Conservation (phyloP, 2,888 invertebrate species). For the Ichneumoninae sp. region DNA sequence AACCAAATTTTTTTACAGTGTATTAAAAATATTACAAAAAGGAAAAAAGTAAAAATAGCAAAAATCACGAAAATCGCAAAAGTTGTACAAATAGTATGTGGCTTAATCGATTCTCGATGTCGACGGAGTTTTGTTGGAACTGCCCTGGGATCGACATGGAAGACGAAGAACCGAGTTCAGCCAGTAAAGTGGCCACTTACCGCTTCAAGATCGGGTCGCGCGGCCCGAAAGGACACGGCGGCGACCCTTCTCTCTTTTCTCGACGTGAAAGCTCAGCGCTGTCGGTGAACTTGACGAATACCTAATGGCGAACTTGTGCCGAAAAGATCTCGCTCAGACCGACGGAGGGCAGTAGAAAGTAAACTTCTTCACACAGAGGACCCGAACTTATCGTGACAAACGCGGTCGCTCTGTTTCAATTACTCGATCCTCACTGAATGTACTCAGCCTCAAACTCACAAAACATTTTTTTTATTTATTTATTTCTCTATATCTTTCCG, state of each 20-base stretch:
- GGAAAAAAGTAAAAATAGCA: background rate
- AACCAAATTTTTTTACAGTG: background rate
- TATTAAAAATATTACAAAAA: background rate
- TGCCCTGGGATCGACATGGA: background rate
- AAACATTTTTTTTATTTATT: slow-evolving; percentile 28
- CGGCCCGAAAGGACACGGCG: background rate
- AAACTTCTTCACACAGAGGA: slow-evolving; percentile 28
- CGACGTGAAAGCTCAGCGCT: background rate
- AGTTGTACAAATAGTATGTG: background rate
- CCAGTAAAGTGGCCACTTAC: slow-evolving; percentile 35
- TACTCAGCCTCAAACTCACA: slow-evolving; percentile 1
- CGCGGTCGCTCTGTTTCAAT: slow-evolving; percentile 57
- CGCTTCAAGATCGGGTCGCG: slow-evolving; percentile 11
- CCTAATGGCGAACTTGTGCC: slow-evolving; percentile 10
- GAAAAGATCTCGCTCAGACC: background rate
- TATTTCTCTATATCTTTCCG: background rate
- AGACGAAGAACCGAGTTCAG: slow-evolving; percentile 32
- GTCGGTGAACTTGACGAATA: slow-evolving; percentile 33
- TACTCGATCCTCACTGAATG: slow-evolving; percentile 10
- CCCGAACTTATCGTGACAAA: slow-evolving; percentile 15
- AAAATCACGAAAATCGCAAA: background rate
- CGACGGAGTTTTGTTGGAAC: background rate
- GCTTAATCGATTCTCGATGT: background rate
- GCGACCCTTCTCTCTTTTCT: background rate
- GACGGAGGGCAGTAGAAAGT: background rate